phyloP scores from a whole-genome alignment of 2,888 invertebrate species.

The Philereme vetulata region DNA sequence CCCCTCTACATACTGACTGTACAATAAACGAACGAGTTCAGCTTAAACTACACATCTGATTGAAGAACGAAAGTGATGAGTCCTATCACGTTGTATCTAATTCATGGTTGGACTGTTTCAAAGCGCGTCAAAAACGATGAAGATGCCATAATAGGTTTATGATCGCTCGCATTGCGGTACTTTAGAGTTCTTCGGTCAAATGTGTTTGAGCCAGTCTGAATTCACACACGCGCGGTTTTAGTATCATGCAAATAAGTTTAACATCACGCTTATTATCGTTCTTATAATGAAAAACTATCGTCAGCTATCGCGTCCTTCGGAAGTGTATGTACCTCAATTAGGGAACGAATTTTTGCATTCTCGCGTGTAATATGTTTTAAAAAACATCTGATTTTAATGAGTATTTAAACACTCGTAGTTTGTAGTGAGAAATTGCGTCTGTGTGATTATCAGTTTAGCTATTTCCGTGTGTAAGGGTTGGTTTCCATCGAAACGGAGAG shows the following conservation, averaged over 20 bases:
- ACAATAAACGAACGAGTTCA: constrained; percentile 26
- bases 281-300: too few relatives aligned
- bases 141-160: too few relatives aligned
- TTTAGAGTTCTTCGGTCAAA: constrained; percentile 10
- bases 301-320: too few relatives aligned
- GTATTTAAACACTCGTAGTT: background rate
- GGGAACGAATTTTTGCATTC: too few relatives aligned
- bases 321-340: too few relatives aligned
- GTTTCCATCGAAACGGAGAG: background rate
- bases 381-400: too few relatives aligned
- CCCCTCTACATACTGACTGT: constrained; percentile 70
- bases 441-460: constrained; percentile 2
- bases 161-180: background rate
- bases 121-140: background rate
- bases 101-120: background rate
- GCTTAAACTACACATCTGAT: constrained; percentile 2
- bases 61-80: constrained; percentile 9
- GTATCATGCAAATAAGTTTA: background rate
- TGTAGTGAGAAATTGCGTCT: background rate
- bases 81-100: constrained; percentile 1
- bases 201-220: constrained; percentile 3
- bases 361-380: too few relatives aligned
- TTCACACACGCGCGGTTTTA: constrained; percentile 14
- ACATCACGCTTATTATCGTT: background rate
- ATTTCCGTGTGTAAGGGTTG: constrained; percentile 1